phyloP scores from a whole-genome alignment of 2,113 vertebrate genomes.

The Atractosteus spatula region DNA sequence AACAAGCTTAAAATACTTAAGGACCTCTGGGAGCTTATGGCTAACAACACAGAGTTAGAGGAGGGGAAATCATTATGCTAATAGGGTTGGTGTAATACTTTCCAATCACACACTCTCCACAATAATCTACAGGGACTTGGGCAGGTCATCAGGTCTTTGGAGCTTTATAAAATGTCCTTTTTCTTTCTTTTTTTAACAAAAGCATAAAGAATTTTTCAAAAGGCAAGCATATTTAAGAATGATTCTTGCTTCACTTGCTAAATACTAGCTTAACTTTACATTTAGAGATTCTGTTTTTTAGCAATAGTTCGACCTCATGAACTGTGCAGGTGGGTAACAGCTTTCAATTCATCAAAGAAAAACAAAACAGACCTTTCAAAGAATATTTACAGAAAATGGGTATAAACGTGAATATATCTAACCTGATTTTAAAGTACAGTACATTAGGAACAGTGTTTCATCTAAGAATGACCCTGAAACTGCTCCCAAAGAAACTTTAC shows the following conservation, averaged over 20 bases:
- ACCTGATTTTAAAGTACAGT: too few species aligned
- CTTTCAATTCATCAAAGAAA: too few species aligned
- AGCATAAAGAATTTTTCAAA: constrained; percentile 21
- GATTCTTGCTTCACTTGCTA: constrained; percentile 22
- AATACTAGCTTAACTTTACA: constrained; percentile 13
- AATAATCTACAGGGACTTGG: constrained; percentile 78
- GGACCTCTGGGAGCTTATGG: constrained; percentile 90
- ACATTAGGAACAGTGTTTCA: too few species aligned
- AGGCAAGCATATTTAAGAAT: constrained; percentile 29
- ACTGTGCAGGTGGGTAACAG: too few species aligned
- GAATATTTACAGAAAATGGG: too few species aligned
- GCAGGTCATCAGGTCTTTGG: constrained; percentile 72
- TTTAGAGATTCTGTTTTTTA: constrained; percentile 31
- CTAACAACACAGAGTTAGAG: constrained; percentile 74
- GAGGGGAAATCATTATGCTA: constrained; percentile 93
- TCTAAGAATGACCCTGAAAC: too few species aligned
- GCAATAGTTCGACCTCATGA: constrained; percentile 19
- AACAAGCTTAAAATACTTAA: constrained; percentile 90
- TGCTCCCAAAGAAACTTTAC: too few species aligned
- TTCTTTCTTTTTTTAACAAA: constrained; percentile 34
- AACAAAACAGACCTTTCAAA: too few species aligned
- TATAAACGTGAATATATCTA: too few species aligned
- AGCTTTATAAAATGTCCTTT: constrained; percentile 53
- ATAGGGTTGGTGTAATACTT: constrained; percentile 81
- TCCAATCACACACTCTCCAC: constrained; percentile 76